Base-by-base conservation (phyloP, 1,140 invertebrate species). In the Reticulitermes speratus region DNA sequence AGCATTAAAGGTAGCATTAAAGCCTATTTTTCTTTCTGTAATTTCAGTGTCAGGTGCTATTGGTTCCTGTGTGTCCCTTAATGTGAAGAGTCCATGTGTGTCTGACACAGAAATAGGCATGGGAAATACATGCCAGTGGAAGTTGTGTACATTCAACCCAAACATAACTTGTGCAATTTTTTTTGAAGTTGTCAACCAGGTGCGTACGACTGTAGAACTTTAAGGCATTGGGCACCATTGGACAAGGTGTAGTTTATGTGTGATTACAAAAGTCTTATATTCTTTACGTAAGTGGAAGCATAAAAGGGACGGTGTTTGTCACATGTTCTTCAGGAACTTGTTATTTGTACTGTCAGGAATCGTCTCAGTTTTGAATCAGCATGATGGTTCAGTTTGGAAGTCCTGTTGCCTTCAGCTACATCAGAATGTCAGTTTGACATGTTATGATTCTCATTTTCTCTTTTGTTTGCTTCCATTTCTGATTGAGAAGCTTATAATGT, bases 121-220 rank as follows among this genome's bases (percentile, higher is more conserved):
- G 90, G 98, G 99, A 81, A 97, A 97, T 84, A 99, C 99, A 1
- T 97, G 96, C 87, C 97, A 99, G 89, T 99, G 99, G 99, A 99
- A 99, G 91, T 95, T 99, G 91, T 99, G 98, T 91, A 96, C 97
- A 0, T 92, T 99, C 19, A 97, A 95, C 85, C 98, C 98, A 0
- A 97, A 96, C 88, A 97, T 97, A 19, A 99, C 98, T 6, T 94
- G 98, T 87, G 96, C 96, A 25, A 93, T 99, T 86, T 99, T 99
- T 92, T 99, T 99, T 92, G 99, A 99, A 93, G 96, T 99, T 85
- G 97, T 98, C 30, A 99, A 98, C 92, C 98, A 95, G 92, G 93
- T 94, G 89, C 87, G 75, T 59, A 44, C 21, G 16, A 86, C 44
- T 84, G 30, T 65, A 86, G 55, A 85, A 85, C 59, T n/a, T 65